Evolutionary conservation across 1,140 invertebrate genomes (phyloP), one percentile per base, ranked within the genome.

Genomic region (Brachionus asplanchnoidis): DNA sequence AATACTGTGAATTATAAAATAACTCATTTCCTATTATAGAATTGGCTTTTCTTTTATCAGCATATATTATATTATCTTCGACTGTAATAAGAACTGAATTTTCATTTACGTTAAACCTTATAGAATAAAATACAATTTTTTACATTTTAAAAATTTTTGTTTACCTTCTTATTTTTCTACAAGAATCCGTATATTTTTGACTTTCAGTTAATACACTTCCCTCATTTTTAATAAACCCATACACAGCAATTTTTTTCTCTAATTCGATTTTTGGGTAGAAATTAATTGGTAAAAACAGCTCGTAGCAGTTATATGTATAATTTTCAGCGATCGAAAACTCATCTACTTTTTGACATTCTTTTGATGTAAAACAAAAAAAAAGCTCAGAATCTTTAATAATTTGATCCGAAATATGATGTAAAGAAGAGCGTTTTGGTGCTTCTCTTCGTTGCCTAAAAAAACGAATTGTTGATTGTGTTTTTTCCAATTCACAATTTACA

Each of bases 111-210:
- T 70, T 70, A 28, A 36, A 70, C 14, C 66, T 70, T 14, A 36
- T 5, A 70, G 36, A 3, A 36, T 70, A 12, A 70, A 36, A 14
- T 36, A 14, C 3, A 40, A 36, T 36, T 12, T 36, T 17, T 36
- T 36, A 26, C 26, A 26, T 26, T 32, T 36, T 4, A 9, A 36
- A 6, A 70, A 0, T 36, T 66, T 66, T 20, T 9, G 14, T 36
- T n/a, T 53, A 70, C 66, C 66, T 28, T 70, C 32, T 70, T 36
- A 70, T 70, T 70, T 70, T 70, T 70, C 66, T 28, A 36, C 23
- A 70, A 70, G 12, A 36, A 17, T 70, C 14, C 20, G 23, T 70
- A 36, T 36, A 70, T 17, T 36, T 70, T 70, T 70, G 66, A 36
- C 28, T 36, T 11, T 70, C 66, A 36, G 11, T 36, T 36, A 70